phyloP scores from a whole-genome alignment of 1,140 invertebrate species.

The Cydia splendana region DNA sequence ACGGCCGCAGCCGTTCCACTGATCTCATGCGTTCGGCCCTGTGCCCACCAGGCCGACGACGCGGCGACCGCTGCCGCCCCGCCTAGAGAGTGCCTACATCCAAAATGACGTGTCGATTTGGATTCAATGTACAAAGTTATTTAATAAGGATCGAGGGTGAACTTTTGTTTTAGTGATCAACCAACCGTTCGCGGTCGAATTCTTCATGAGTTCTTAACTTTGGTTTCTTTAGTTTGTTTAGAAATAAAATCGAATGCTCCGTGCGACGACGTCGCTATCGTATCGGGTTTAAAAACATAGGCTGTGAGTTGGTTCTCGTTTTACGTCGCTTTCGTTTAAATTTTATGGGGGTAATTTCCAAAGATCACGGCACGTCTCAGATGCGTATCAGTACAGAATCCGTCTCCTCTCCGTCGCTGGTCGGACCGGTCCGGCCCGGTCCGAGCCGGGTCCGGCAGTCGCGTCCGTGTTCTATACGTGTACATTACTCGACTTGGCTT shows the following conservation, averaged over 20 bases:
- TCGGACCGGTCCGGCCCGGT: conserved; percentile 37
- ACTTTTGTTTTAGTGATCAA: conserved; percentile 59
- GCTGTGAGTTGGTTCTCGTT: conserved; percentile 76
- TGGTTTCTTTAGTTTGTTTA: conserved; percentile 57
- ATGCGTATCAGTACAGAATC: conserved; percentile 75
- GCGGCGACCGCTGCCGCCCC: conserved; percentile 74
- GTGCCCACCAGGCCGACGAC: conserved; percentile 69
- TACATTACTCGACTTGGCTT: conserved; percentile 74
- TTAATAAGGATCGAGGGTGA: conserved; percentile 75
- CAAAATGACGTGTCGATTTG: conserved; percentile 80
- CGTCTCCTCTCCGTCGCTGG: conserved; percentile 76
- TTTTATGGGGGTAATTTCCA: conserved; percentile 65
- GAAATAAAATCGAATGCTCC: conserved; percentile 42
- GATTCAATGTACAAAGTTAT: conserved; percentile 81
- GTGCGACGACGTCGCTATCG: conserved; percentile 48
- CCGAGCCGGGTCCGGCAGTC: conserved; percentile 52
- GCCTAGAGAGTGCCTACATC: conserved; percentile 81
- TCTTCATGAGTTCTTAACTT: conserved; percentile 58
- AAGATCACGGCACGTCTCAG: conserved; percentile 71
- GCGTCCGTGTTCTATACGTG: conserved; percentile 67
- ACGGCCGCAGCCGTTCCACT: conserved; percentile 68
- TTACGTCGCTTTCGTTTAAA: conserved; percentile 65
- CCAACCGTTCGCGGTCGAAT: conserved; percentile 53
- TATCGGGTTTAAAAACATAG: conserved; percentile 66
- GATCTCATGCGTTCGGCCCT: conserved; percentile 69